Percentiles rank a stretch among this genome's conserved stretches.
phyloP scores from a whole-genome alignment of 2,888 invertebrate genomes.

The Ischnura elegans region DNA sequence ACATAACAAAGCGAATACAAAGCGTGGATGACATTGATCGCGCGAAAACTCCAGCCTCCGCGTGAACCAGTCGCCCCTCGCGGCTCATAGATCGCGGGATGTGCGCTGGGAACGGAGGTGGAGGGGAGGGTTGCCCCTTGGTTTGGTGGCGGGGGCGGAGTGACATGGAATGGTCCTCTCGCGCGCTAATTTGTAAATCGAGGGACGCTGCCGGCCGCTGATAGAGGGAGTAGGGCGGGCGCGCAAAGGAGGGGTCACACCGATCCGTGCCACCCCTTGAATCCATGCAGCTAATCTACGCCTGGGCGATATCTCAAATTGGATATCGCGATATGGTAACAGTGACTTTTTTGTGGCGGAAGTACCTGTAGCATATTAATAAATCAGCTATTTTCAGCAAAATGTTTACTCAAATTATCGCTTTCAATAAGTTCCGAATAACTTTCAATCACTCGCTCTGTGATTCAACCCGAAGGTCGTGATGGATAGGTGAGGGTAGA shows the following conservation, averaged over 20 bases:
- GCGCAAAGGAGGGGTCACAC: neutral
- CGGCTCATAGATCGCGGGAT: neutral
- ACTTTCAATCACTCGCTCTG: too few relatives aligned
- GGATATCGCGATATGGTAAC: too few relatives aligned
- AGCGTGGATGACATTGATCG: slow-evolving; percentile 28
- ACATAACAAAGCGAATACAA: neutral
- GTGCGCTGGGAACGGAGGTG: neutral
- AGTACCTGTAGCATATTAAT: too few relatives aligned
- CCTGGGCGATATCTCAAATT: too few relatives aligned
- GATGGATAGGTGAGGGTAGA: too few relatives aligned
- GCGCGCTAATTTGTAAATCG: slow-evolving; percentile 24
- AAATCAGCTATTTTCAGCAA: too few relatives aligned
- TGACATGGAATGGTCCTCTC: slow-evolving; percentile 14
- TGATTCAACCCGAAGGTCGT: too few relatives aligned
- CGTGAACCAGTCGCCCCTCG: neutral
- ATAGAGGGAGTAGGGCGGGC: neutral
- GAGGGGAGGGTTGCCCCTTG: neutral
- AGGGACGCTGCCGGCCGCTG: neutral
- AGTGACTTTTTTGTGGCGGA: too few relatives aligned
- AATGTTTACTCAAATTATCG: too few relatives aligned
- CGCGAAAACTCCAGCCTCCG: neutral
- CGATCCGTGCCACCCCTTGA: neutral
- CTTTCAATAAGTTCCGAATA: too few relatives aligned
- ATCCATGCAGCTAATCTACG: neutral
- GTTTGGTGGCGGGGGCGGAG: neutral